phyloP scores from a whole-genome alignment of 2,113 vertebrate genomes.

The Monopterus albus region DNA sequence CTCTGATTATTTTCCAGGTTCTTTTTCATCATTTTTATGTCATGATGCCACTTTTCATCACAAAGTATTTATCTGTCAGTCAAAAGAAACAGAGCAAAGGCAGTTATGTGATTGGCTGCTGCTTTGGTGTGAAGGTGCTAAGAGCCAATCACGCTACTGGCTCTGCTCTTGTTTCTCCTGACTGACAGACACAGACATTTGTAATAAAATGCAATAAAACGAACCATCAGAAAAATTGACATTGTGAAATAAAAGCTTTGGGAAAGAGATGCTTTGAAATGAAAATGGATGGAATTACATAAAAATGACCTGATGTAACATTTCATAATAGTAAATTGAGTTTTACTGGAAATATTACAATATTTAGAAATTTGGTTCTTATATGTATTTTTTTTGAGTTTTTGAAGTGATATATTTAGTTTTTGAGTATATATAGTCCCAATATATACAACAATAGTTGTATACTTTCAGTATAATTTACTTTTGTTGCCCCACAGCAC shows the following conservation, averaged over 20 bases:
- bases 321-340: too few species aligned
- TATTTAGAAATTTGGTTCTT: too few species aligned
- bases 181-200: neutral
- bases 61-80: conserved; percentile 1
- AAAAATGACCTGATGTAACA: too few species aligned
- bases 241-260: neutral
- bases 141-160: neutral
- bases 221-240: neutral
- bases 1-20: neutral
- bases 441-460: neutral
- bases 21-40: too few species aligned
- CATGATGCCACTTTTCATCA: too few species aligned
- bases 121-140: neutral
- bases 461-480: neutral
- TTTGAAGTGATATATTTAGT: too few species aligned
- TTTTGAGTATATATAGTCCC: neutral
- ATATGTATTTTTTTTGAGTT: too few species aligned
- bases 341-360: too few species aligned
- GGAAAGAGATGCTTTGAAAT: too few species aligned
- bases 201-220: neutral
- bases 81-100: neutral
- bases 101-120: neutral
- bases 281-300: too few species aligned
- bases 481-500: neutral
- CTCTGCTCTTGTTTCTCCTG: neutral